These are phyloP conservation scores for Neuroterus valhalla DNA, from an alignment of 1,140 invertebrate species.

Conservation along the genomic window DNA sequence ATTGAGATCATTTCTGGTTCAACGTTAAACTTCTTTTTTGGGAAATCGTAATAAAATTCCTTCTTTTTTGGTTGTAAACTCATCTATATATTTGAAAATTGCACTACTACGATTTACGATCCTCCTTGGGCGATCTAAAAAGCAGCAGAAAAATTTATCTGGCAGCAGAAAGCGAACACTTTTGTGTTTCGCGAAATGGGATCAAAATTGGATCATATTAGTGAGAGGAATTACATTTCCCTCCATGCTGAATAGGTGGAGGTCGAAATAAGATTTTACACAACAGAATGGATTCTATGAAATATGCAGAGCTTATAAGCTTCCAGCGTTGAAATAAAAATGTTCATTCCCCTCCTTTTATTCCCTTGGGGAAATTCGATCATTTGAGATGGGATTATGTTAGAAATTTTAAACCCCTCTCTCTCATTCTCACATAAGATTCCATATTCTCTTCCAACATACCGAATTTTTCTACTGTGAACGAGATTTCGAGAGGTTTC, in stretches of 20 bases:
- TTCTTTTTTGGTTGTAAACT: too few relatives aligned
- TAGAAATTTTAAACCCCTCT: too few relatives aligned
- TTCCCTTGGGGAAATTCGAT: background rate
- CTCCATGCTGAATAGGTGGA: slow-evolving; percentile 31
- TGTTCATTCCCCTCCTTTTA: slow-evolving; percentile 41
- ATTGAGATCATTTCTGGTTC: too few relatives aligned
- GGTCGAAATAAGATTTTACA: slow-evolving; percentile 45
- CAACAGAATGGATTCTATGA: slow-evolving; percentile 54
- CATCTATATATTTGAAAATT: too few relatives aligned
- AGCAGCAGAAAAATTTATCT: slow-evolving; percentile 41
- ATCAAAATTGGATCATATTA: slow-evolving; percentile 62
- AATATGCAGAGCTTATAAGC: slow-evolving; percentile 62
- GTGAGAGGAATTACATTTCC: slow-evolving; percentile 58
- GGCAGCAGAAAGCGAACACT: slow-evolving; percentile 47
- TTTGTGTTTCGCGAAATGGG: slow-evolving; percentile 42
- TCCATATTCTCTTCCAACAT: too few relatives aligned
- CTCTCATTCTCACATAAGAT: too few relatives aligned
- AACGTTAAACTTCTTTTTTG: too few relatives aligned
- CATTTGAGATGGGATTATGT: background rate
- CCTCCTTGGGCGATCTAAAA: background rate
- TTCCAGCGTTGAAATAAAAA: slow-evolving; percentile 49
- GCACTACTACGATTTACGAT: background rate
- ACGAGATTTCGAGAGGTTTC: too few relatives aligned
- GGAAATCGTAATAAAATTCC: too few relatives aligned
- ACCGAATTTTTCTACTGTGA: too few relatives aligned